Conservation (phyloP, 2,113 vertebrate genomes). For the Zapus hudsonius region DNA sequence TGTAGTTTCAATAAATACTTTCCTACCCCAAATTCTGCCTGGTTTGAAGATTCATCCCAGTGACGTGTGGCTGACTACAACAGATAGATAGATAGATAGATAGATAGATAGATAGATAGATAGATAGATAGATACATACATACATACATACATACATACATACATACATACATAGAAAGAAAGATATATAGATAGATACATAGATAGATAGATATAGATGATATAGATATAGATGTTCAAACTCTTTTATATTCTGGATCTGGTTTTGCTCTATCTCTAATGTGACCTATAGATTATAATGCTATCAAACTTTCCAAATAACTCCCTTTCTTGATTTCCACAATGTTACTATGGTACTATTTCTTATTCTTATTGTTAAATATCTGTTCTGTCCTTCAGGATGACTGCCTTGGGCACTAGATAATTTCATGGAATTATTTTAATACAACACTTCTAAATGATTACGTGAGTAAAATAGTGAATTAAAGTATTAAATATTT, state of each 20-base stretch:
- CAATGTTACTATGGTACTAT: neutral
- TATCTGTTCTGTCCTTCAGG: neutral
- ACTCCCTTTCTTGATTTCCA: neutral
- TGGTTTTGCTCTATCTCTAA: neutral
- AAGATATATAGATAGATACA: too few species aligned
- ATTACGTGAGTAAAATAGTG: neutral
- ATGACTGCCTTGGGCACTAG: neutral
- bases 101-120: too few species aligned
- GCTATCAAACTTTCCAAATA: neutral
- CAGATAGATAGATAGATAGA: too few species aligned
- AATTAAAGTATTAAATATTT: neutral
- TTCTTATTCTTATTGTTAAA: neutral
- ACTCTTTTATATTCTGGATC: neutral
- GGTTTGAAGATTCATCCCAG: too few species aligned
- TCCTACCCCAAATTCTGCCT: too few species aligned
- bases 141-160: too few species aligned
- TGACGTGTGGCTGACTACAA: too few species aligned
- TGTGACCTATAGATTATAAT: neutral
- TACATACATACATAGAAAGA: too few species aligned
- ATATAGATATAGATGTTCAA: too few species aligned
- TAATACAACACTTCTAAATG: neutral
- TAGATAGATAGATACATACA: too few species aligned
- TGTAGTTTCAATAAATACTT: too few species aligned
- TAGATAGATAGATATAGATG: too few species aligned
- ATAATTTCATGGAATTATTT: neutral